phyloP scores from a whole-genome alignment of 2,113 vertebrate species.

The Poeciliopsis prolifica region DNA sequence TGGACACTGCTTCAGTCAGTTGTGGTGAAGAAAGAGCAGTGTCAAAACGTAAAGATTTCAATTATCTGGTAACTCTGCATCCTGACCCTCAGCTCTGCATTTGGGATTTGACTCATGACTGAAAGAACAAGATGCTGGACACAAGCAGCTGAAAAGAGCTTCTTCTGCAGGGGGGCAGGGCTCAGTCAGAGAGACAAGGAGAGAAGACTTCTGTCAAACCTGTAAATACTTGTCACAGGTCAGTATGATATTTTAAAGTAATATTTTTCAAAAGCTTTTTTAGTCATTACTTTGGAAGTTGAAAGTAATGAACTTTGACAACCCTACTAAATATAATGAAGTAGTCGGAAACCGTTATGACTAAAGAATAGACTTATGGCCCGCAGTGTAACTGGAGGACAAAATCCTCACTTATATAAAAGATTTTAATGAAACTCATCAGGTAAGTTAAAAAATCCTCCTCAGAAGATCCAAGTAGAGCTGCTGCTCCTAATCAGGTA shows the following conservation, averaged over 20 bases:
- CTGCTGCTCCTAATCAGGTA: neutral
- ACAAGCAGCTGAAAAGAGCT: neutral
- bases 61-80: neutral
- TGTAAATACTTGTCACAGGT: neutral
- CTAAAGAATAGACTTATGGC: too few relatives aligned
- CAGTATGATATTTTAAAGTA: neutral
- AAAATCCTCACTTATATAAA: neutral
- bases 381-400: neutral
- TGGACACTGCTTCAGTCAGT: neutral
- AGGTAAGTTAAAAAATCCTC: neutral
- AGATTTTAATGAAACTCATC: neutral
- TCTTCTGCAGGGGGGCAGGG: neutral
- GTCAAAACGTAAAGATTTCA: neutral
- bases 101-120: neutral
- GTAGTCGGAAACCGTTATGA: neutral
- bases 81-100: neutral
- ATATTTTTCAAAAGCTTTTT: neutral
- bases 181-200: neutral
- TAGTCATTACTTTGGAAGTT: neutral
- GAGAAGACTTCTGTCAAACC: neutral
- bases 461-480: neutral
- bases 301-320: neutral
- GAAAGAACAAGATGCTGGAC: neutral
- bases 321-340: neutral
- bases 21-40: neutral